These are phyloP conservation scores for Larimichthys crocea DNA, from an alignment of 2,113 vertebrate genomes.

Conservation along the genomic window DNA sequence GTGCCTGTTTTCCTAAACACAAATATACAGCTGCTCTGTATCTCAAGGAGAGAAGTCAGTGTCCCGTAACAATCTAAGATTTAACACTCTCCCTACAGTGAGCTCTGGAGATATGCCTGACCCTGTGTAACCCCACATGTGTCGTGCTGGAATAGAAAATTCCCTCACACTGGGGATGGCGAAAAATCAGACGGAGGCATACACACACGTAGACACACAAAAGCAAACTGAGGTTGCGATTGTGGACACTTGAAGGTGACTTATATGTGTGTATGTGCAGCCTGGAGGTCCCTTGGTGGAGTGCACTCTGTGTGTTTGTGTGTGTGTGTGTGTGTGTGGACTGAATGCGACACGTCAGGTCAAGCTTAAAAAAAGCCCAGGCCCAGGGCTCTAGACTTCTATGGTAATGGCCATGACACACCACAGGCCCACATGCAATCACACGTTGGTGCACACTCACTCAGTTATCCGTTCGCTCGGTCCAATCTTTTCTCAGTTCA, in stretches of 20 bases:
- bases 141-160: no score
- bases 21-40: no score
- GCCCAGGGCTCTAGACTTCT: constrained; percentile 54
- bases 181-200: constrained; percentile 48
- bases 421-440: constrained; percentile 27
- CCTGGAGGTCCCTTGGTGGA: constrained; percentile 57
- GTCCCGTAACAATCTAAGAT: no score
- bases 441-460: constrained; percentile 19
- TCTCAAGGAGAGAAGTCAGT: no score
- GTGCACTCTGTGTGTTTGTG: constrained; percentile 20
- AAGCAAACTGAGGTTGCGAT: constrained; percentile 40
- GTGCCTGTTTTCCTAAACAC: no score
- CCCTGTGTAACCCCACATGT: no score
- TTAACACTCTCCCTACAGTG: no score
- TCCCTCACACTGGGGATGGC: constrained; percentile 27
- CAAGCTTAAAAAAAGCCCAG: constrained; percentile 65
- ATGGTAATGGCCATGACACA: constrained; percentile 60
- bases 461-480: background rate
- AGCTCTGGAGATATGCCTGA: no score
- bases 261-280: constrained; percentile 43
- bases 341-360: constrained; percentile 55
- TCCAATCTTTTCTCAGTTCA: constrained; percentile 9
- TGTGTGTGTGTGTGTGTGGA: constrained; percentile 29
- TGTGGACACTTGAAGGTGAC: constrained; percentile 74
- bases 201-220: constrained; percentile 5